Conservation (phyloP, 2,888 invertebrate species). For the Autographa gamma region DNA sequence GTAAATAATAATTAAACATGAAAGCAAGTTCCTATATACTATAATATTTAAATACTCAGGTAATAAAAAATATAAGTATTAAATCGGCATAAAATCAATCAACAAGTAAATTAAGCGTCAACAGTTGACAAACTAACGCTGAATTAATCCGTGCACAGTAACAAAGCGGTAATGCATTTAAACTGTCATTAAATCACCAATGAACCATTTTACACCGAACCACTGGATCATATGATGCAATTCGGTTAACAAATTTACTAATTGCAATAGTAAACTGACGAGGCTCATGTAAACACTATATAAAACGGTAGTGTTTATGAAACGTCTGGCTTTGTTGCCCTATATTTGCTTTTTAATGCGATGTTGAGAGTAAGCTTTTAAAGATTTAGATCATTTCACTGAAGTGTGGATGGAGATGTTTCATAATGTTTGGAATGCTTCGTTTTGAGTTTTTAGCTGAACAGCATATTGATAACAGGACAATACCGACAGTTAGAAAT, state of each 20-base stretch:
- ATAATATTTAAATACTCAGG: too few relatives aligned
- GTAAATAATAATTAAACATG: too few relatives aligned
- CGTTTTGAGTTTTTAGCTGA: not conserved
- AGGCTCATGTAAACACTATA: conserved; percentile 46
- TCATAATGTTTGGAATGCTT: not conserved
- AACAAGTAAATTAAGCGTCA: conserved; percentile 5
- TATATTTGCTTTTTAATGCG: conserved; percentile 37
- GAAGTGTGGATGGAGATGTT: not conserved
- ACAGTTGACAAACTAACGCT: conserved; percentile 8
- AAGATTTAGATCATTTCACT: not conserved
- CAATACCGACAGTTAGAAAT: too few relatives aligned
- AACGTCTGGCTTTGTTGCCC: conserved; percentile 36
- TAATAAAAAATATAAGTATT: not conserved
- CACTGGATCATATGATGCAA: conserved; percentile 27
- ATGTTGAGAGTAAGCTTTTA: not conserved
- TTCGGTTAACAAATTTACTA: conserved; percentile 46
- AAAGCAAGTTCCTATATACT: too few relatives aligned
- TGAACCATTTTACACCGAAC: conserved; percentile 20
- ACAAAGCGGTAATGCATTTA: conserved; percentile 42
- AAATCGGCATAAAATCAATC: not conserved
- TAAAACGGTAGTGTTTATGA: conserved; percentile 47
- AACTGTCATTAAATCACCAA: conserved; percentile 47
- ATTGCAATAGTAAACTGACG: conserved; percentile 50
- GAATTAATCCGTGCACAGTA: conserved; percentile 26
- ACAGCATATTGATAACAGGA: too few relatives aligned